Base-by-base conservation (phyloP, 2,888 invertebrate genomes). In the Apomyelois bistriatella region DNA sequence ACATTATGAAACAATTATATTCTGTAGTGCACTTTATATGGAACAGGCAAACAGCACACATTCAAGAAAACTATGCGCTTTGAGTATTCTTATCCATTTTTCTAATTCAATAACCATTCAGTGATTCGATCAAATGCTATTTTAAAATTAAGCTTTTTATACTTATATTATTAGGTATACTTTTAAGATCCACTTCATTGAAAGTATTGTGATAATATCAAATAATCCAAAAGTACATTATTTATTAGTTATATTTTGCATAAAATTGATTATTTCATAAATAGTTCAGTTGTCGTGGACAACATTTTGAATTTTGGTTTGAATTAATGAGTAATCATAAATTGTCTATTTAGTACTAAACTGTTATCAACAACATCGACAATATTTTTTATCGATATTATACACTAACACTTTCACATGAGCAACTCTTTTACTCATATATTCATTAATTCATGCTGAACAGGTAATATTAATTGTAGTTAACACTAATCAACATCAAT, bases 1-100 rank as follows among this genome's bases (percentile, higher is more conserved):
- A 86, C 82, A 74, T 73, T 76, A 71, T 79, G 69, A 71, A 76
- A 82, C 76, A 75, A 71, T 74, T 72, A 62, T 56, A 63, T 63
- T 65, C 53, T 59, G 58, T 58, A 15, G 50, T 58, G 61, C 58
- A 49, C 38, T 49, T 38, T 38, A 49, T 38, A 56, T 58, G 53
- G 53, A 49, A 53, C 55, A 56, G 52, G 52, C 52, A 55, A 55
- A 56, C 54, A 53, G 43, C 38, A 53, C 50, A 48, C 46, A 32
- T 30, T 43, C 50, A 35, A 3, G 5, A 38, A 47, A 36, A 59
- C 40, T 22, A 32, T 50, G 41, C 46, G 53, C 53, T 46, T 15
- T 37, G 37, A 48, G 46, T 46, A 46, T 46, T 32, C 46, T 46
- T 50, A 38, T 30, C 32, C 28, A 8, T 38, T 37, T 32, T 37